Evolutionary conservation across 2,797 vertebrate species (phyloP).

Genomic region (Falco novaeseelandiae): DNA sequence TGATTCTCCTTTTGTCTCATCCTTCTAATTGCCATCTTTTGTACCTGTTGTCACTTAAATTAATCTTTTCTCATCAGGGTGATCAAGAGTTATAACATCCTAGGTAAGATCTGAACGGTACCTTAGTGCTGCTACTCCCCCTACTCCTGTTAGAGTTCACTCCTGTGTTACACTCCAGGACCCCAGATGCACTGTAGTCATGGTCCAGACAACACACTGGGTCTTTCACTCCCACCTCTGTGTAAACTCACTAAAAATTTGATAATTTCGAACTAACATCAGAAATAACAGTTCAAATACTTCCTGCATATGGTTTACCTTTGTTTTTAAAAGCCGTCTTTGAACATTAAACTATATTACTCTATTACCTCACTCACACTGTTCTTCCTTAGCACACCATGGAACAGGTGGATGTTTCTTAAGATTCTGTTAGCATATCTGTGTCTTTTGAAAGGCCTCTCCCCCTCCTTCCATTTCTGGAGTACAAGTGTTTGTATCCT

Average conservation of each 20-base stretch:
- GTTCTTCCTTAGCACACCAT: not conserved
- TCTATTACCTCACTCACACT: not conserved
- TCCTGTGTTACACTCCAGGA: not conserved
- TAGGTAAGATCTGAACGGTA: not conserved
- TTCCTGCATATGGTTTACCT: not conserved
- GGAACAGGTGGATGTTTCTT: not conserved
- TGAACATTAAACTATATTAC: not conserved
- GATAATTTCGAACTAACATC: not conserved
- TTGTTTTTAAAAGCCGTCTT: not conserved
- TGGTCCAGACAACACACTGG: not conserved
- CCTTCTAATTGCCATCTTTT: not conserved
- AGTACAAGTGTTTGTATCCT: not conserved
- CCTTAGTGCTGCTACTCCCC: not conserved
- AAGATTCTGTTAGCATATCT: not conserved
- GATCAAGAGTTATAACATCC: not conserved
- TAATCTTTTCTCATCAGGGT: not conserved
- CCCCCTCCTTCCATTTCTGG: not conserved
- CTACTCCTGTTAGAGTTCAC: not conserved
- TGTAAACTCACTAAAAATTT: not conserved
- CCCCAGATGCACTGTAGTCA: not conserved
- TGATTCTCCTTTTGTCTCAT: not conserved
- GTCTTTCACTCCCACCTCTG: not conserved
- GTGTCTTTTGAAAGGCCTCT: not conserved
- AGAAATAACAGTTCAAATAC: not conserved
- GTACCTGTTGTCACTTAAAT: not conserved